Conservation (phyloP, 2,888 invertebrate genomes). For the Oligia latruncula region DNA sequence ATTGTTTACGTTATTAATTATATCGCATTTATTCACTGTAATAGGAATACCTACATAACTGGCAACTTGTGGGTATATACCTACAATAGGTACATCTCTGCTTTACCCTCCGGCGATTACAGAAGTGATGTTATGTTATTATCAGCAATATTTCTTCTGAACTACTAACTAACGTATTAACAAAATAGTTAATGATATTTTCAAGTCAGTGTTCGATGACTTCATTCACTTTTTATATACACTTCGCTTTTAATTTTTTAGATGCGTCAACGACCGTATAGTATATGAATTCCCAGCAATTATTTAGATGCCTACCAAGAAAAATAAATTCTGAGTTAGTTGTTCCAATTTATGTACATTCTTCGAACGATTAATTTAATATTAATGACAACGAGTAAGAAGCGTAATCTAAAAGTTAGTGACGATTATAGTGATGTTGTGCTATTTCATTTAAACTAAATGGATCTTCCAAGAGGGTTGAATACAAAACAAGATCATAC, state of each 20-base stretch:
- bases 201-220: slow-evolving; percentile 42
- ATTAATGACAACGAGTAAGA: slow-evolving; percentile 15
- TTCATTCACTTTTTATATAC: slow-evolving; percentile 57
- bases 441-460: not conserved
- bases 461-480: not conserved
- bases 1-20: not conserved
- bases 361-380: slow-evolving; percentile 7
- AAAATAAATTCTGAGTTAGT: slow-evolving; percentile 10
- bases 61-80: not conserved
- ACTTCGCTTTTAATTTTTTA: slow-evolving; percentile 39
- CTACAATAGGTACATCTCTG: not conserved
- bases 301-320: slow-evolving; percentile 38
- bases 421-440: not conserved
- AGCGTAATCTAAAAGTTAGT: not conserved
- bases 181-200: slow-evolving; percentile 9
- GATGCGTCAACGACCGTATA: slow-evolving; percentile 18
- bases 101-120: not conserved
- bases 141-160: not conserved
- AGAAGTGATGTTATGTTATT: not conserved
- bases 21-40: slow-evolving; percentile 3
- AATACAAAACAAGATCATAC: not conserved
- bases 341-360: slow-evolving; percentile 7
- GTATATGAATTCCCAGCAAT: slow-evolving; percentile 43
- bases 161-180: not conserved
- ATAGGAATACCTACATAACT: not conserved